A percentile compares a stretch with the other conserved stretches of the same genome.
Conservation (phyloP, 2,888 invertebrate genomes). For the Caenorhabditis sinica region DNA sequence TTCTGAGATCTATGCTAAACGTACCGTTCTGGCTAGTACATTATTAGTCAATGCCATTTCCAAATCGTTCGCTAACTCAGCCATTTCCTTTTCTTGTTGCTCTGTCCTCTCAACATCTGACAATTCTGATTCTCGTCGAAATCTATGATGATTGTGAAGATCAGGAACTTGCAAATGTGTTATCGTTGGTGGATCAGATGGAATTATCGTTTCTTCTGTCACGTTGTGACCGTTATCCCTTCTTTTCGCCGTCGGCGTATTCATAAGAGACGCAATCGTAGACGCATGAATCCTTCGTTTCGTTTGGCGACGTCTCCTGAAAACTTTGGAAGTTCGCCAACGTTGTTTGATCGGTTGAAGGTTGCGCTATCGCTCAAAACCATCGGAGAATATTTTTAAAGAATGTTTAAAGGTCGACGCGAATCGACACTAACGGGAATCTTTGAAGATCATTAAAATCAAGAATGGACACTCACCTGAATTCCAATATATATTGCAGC, state of each 20-base stretch:
- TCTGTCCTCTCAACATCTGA: conserved; percentile 45
- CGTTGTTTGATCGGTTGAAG: conserved; percentile 22
- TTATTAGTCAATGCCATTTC: conserved; percentile 79
- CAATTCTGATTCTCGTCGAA: conserved; percentile 42
- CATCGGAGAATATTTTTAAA: conserved; percentile 9
- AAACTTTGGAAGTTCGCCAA: conserved; percentile 29
- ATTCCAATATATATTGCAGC: conserved; percentile 79
- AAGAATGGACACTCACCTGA: conserved; percentile 69
- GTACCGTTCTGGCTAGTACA: conserved; percentile 78
- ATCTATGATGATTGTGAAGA: conserved; percentile 40
- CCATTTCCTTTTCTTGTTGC: conserved; percentile 68
- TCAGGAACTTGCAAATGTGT: conserved; percentile 55
- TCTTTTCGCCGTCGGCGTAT: conserved; percentile 62
- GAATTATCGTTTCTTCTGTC: conserved; percentile 57
- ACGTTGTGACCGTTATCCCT: conserved; percentile 57
- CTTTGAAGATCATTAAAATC: conserved; percentile 11
- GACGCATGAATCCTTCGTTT: conserved; percentile 75
- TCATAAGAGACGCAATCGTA: conserved; percentile 73
- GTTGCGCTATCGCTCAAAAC: conserved; percentile 1
- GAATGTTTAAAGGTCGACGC: conserved; percentile 12
- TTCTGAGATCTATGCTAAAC: not conserved
- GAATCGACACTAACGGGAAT: not conserved
- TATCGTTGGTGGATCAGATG: conserved; percentile 41
- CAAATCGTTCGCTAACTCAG: conserved; percentile 76
- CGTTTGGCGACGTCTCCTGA: conserved; percentile 66